Base-by-base conservation (phyloP, 2,888 invertebrate species). In the Heliconius cydno region DNA sequence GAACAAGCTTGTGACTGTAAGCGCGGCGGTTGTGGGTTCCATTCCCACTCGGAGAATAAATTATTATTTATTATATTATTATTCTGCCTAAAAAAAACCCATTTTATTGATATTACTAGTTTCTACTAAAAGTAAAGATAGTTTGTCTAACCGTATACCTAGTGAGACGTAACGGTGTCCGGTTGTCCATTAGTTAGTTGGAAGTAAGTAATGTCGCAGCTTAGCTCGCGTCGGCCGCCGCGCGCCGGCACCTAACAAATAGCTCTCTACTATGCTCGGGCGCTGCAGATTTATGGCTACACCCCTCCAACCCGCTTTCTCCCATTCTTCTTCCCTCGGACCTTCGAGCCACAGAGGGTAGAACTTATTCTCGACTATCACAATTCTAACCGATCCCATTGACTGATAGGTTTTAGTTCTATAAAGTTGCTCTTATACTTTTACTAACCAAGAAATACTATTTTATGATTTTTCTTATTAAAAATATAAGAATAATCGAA, bases 181-280 rank as follows among this genome's bases (percentile, higher is more conserved):
- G 65, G 74, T 77, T 75, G 80, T 77, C 77, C 80, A 80, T 80
- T 80, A 80, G 80, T 80, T 70, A 77, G 74, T 46, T 75, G 70
- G 28, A 38, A 66, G 74, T 80, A 77, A 80, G 80, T 80, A 80
- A 80, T 80, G 80, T 80, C 80, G 63, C 77, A 77, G 77, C 70
- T 77, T 74, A 80, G 76, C 28, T 77, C n/a, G 70, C 77, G 76
- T 70, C 78, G 79, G 68, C 46, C 46, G 60, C 60, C 74, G 81
- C 76, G 68, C 74, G 57, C 75, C 78, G 25, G 68, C 68, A 41
- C 38, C 81, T 78, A 68, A 81, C 76, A 79, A 79, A 81, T 81
- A 73, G 81, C 79, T 28, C 34, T 52, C 73, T 10, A 60, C 76
- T 63, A 57, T 57, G 52, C 66, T 28, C 77, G 72, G 46, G n/a